These are phyloP conservation scores for Diceros bicornis DNA, from an alignment of 2,797 vertebrate species.

Conservation along the genomic window DNA sequence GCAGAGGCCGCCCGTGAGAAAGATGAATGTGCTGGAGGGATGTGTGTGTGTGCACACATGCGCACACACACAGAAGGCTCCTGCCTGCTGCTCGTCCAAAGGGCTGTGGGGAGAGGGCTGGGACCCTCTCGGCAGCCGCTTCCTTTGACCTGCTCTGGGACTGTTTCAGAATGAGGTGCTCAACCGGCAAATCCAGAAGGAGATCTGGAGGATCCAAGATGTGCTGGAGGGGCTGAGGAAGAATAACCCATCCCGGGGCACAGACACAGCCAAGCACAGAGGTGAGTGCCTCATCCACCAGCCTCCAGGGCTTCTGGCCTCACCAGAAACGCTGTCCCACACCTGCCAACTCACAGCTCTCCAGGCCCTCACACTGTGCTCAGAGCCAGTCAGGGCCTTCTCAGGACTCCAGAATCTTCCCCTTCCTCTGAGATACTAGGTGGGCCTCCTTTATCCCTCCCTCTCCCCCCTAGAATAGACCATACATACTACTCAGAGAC, in stretches of 20 bases:
- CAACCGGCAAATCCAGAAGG: constrained; percentile 96
- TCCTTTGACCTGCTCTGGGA: not conserved
- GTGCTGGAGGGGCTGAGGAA: constrained; percentile 97
- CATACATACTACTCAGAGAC: not conserved
- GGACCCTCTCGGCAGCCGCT: accelerated
- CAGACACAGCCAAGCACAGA: constrained; percentile 96
- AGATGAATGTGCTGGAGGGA: not conserved
- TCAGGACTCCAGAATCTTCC: not conserved
- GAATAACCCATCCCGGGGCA: constrained; percentile 95
- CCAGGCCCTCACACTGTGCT: not conserved
- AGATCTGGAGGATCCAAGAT: constrained; percentile 98
- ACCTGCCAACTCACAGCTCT: not conserved
- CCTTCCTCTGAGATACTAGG: not conserved
- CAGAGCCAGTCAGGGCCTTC: not conserved
- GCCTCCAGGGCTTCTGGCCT: not conserved
- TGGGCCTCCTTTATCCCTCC: not conserved
- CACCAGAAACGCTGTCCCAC: not conserved
- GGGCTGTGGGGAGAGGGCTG: accelerated
- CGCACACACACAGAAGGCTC: too few species aligned
- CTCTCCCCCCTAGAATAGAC: not conserved
- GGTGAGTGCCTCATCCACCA: constrained; percentile 86
- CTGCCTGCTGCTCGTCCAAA: not conserved
- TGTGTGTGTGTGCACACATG: accelerated
- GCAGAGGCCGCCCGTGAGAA: not conserved
- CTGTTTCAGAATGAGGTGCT: constrained; percentile 94